Percentiles rank a stretch among this genome's conserved stretches.
Evolutionary conservation across 2,113 vertebrate genomes (phyloP).

Genomic region (Nymphicus hollandicus): DNA sequence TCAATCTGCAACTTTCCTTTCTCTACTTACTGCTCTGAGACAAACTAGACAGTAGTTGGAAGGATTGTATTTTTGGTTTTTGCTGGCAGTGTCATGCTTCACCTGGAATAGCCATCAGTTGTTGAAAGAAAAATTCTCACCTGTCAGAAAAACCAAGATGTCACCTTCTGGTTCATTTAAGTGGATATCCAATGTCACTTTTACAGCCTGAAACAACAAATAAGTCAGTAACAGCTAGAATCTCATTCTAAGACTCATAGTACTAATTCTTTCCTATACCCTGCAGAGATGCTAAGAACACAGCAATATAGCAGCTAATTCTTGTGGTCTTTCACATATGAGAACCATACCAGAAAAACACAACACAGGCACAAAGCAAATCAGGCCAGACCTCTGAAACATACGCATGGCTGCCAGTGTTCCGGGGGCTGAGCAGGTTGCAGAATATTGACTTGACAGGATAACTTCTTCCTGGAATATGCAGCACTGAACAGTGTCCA

Average conservation of each 20-base stretch:
- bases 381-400: constrained; percentile 84
- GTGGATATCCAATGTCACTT: constrained; percentile 87
- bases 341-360: not conserved
- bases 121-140: constrained; percentile 57
- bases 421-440: constrained; percentile 86
- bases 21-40: not conserved
- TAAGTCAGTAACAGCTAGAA: not conserved
- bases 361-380: not conserved
- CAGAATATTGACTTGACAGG: constrained; percentile 90
- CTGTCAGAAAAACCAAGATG: constrained; percentile 95
- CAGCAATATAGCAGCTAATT: not conserved
- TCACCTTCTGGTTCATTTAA: constrained; percentile 88
- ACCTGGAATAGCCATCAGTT: not conserved
- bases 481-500: constrained; percentile 83
- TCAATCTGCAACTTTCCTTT: not conserved
- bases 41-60: not conserved
- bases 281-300: not conserved
- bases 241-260: not conserved
- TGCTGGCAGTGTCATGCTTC: not conserved
- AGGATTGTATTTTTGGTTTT: not conserved
- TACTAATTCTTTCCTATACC: fast-evolving
- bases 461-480: constrained; percentile 89
- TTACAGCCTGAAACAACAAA: constrained; percentile 82
- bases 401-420: constrained; percentile 84
- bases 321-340: not conserved